These are phyloP conservation scores for Pachyrhynchus sulphureomaculatus DNA, from an alignment of 1,140 invertebrate species.

Conservation along the genomic window DNA sequence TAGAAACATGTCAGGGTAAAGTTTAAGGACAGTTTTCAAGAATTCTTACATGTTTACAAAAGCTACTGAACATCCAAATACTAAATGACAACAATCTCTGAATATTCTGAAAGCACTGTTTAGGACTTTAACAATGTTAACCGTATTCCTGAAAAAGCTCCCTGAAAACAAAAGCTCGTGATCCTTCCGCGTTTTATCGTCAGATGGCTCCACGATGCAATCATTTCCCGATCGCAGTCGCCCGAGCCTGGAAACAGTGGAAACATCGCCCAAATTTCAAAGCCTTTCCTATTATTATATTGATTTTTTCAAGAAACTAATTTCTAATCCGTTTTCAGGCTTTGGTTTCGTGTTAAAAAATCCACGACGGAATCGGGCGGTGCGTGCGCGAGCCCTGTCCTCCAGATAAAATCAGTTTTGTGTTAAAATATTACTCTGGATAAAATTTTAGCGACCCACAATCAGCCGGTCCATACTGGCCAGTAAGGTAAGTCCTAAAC, in stretches of 20 bases:
- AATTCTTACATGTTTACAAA: too few relatives aligned
- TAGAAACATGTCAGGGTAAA: too few relatives aligned
- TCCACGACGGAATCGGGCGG: background rate
- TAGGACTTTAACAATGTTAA: too few relatives aligned
- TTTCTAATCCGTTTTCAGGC: constrained; percentile 30
- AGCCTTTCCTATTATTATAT: constrained; percentile 32
- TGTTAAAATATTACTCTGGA: constrained; percentile 16
- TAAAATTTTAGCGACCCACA: background rate
- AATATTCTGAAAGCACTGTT: too few relatives aligned
- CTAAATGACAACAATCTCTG: too few relatives aligned
- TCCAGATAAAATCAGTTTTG: constrained; percentile 20
- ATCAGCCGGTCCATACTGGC: constrained; percentile 27
- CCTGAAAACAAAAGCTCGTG: too few relatives aligned
- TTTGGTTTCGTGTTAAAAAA: constrained; percentile 22
- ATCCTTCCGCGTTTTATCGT: too few relatives aligned
- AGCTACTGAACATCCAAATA: too few relatives aligned
- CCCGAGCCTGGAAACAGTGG: constrained; percentile 26
- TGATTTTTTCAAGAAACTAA: constrained; percentile 39
- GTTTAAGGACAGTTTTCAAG: too few relatives aligned
- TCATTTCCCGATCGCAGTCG: background rate
- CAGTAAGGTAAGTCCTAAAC: constrained; percentile 14
- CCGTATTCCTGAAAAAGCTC: too few relatives aligned
- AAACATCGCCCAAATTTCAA: constrained; percentile 41
- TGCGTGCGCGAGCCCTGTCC: constrained; percentile 21
- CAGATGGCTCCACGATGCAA: constrained; percentile 12